Conservation (phyloP, 2,888 invertebrate species). For the Aphodius granarius region DNA sequence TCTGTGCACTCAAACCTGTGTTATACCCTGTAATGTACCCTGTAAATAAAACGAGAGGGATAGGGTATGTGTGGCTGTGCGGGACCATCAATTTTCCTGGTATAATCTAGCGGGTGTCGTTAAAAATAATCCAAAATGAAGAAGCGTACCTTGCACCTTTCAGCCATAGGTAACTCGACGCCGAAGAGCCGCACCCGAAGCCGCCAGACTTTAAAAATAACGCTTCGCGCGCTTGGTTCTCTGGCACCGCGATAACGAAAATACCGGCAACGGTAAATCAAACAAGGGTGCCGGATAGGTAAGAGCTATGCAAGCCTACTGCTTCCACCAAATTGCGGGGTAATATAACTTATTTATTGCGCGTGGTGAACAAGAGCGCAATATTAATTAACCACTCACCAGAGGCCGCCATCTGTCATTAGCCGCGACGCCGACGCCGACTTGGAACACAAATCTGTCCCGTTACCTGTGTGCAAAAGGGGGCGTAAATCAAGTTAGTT, state of each 20-base stretch:
- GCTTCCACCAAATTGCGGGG: slow-evolving; percentile 34
- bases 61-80: neutral
- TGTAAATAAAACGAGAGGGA: neutral
- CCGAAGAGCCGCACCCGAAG: neutral
- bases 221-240: neutral
- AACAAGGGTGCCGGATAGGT: neutral
- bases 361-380: slow-evolving; percentile 45
- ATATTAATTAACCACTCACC: slow-evolving; percentile 51
- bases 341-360: slow-evolving; percentile 50
- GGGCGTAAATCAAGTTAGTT: neutral
- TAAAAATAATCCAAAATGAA: neutral
- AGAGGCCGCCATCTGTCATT: slow-evolving; percentile 44
- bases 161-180: neutral
- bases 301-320: neutral
- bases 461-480: slow-evolving; percentile 42
- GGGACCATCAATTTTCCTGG: neutral
- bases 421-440: slow-evolving; percentile 30
- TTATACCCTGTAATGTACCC: no score
- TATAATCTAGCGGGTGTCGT: neutral
- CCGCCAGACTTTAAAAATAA: neutral
- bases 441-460: slow-evolving; percentile 27
- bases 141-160: neutral
- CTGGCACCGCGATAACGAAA: neutral
- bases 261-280: neutral
- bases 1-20: no score